phyloP scores from a whole-genome alignment of 2,113 vertebrate genomes.

The Sialia sialis region DNA sequence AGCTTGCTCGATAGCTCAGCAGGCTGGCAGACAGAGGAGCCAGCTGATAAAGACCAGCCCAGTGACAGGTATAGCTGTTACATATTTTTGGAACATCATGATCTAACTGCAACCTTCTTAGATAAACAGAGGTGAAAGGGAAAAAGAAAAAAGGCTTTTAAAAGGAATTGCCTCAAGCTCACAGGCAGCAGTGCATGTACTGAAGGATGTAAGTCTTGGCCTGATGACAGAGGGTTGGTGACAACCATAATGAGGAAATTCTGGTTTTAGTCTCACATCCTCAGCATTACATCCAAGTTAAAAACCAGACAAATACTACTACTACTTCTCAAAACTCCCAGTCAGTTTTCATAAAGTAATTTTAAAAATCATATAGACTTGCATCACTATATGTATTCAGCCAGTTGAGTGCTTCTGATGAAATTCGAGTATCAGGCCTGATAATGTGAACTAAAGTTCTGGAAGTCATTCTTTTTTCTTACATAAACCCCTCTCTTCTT shows the following conservation, averaged over 20 bases:
- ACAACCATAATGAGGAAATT: neutral
- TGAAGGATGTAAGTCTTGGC: neutral
- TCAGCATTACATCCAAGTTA: neutral
- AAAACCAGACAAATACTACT: neutral
- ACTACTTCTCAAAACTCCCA: accelerated
- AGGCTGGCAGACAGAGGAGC: slow-evolving; percentile 7
- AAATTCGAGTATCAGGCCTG: neutral
- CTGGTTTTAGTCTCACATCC: neutral
- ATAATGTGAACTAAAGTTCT: neutral
- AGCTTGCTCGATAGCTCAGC: slow-evolving; percentile 18
- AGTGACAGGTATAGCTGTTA: neutral
- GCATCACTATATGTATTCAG: neutral
- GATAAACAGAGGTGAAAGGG: neutral
- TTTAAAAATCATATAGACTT: neutral
- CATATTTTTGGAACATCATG: neutral
- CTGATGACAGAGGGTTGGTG: neutral
- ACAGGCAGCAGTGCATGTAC: neutral
- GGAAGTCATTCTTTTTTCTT: neutral
- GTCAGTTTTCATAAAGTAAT: neutral
- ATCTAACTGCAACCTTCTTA: neutral
- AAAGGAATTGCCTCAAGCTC: neutral
- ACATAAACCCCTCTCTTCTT: neutral
- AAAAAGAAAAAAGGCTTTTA: neutral
- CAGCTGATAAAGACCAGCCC: neutral
- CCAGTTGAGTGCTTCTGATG: neutral